Evolutionary conservation across 2,888 invertebrate species (phyloP), one percentile per base, ranked within the genome.

Genomic region (Drosophila pegasa): DNA sequence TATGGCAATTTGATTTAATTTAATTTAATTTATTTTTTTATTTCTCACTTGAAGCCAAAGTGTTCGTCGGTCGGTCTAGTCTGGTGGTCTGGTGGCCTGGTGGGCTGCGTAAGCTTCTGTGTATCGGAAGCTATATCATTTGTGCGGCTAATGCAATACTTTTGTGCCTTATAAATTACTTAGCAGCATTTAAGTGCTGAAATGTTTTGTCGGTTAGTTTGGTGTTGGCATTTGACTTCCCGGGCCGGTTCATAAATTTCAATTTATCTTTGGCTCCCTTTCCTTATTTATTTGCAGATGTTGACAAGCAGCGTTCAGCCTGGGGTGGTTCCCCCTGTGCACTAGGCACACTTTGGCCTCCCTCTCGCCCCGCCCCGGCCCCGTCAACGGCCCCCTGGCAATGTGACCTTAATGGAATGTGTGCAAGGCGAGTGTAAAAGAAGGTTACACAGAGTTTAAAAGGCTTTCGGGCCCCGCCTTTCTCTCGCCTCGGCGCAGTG

Each of bases 291-390:
- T 80, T 80, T 80, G 74, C 80, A 71, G 76, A 61, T 78, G 87
- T 78, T 86, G 87, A 86, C 84, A 83, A 80, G 84, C 70, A 70
- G 71, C 78, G 76, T 78, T 74, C 59, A 60, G 68, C 67, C 71
- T 43, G 54, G 63, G 29, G 29, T 6, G 29, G 6, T 6, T 35
- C 35, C 16, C 47, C 20, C 22, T 48, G n/a, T 29, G 9, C 33
- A 37, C 27, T 3, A 27, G 47, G 38, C 47, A 31, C 40, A 14
- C 20, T 51, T 41, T 45, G 45, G 45, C 25, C n/a, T n/a, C n/a
- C n/a, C n/a, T n/a, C n/a, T 25, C 33, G 29, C 18, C 47, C 29
- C 29, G 18, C 20, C 40, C 41, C 14, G 2, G 0, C 25, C n/a
- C n/a, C n/a, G n/a, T n/a, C n/a, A n/a, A n/a, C n/a, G n/a, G n/a